Base-by-base conservation (phyloP, 2,888 invertebrate genomes). In the Clusia tigrina region DNA sequence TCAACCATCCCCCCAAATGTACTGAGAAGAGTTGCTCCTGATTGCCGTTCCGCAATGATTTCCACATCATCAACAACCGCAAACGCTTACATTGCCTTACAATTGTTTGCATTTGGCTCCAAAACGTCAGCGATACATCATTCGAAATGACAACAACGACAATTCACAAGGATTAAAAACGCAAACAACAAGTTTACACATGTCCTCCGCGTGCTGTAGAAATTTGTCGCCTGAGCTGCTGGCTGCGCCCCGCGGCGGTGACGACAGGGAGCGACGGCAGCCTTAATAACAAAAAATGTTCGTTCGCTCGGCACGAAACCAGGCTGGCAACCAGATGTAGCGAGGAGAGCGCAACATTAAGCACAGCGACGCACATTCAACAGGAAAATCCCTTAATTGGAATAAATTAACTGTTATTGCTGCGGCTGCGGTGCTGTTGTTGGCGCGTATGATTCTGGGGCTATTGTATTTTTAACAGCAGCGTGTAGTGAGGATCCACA, bases 361-460 rank as follows among this genome's bases (percentile, higher is more conserved):
- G 15, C 6, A 2, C 10, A 6, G 6, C 10, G n/a, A 10, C 15
- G 54, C 55, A 64, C 55, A 78, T 77, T 70, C 77, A 78, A 78
- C 77, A 78, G 78, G 77, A 78, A 78, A 78, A 78, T 78, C 78
- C 77, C 78, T 78, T 78, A 78, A 78, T 78, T 78, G 77, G 78
- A 78, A 78, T 78, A 78, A 78, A 78, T 78, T 78, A 78, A 78
- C 77, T 78, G 72, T 77, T 78, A 78, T 78, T 77, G 78, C 78
- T 69, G 46, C 66, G 67, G 67, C 70, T 68, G 58, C 37, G 22
- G 48, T 58, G 48, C 52, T 60, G 53, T 54, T 65, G 46, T 63
- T 65, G 53, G 55, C 17, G 12, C 23, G 15, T 63, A 55, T 60
- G n/a, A 65, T 52, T 65, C 51, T 67, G 57, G 59, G 57, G 53